These are phyloP conservation scores for Empidonax traillii DNA, from an alignment of 2,113 vertebrate species.

Conservation along the genomic window DNA sequence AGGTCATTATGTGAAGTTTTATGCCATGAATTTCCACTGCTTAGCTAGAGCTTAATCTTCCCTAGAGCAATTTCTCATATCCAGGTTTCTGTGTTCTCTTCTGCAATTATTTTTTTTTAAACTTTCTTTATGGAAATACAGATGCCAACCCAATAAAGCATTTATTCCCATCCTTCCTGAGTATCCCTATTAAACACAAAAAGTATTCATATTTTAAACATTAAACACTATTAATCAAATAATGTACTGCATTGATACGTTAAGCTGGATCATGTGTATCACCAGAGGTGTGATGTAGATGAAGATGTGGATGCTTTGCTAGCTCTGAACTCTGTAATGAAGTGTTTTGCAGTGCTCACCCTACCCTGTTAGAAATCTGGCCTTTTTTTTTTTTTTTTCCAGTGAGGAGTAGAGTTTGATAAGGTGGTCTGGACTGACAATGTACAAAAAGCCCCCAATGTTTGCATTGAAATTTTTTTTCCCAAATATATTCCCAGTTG, in stretches of 20 bases:
- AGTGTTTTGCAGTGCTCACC: not conserved
- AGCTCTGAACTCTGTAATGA: not conserved
- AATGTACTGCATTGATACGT: not conserved
- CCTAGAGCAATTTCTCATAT: not conserved
- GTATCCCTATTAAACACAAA: not conserved
- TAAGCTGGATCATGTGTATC: not conserved
- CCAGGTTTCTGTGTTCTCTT: not conserved
- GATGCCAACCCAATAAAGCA: not conserved
- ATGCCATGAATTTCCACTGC: not conserved
- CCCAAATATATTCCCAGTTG: not conserved
- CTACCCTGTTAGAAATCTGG: not conserved
- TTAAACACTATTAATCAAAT: not conserved
- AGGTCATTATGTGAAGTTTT: not conserved
- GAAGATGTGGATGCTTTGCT: not conserved
- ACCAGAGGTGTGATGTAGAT: not conserved
- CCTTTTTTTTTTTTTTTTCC: not conserved
- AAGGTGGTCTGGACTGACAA: not conserved
- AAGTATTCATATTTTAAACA: not conserved
- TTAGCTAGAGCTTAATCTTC: not conserved
- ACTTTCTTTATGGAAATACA: not conserved
- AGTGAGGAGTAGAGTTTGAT: not conserved
- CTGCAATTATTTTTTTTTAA: not conserved
- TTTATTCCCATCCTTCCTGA: not conserved
- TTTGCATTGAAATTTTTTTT: not conserved
- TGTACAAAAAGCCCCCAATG: rapidly evolving